phyloP scores from a whole-genome alignment of 2,113 vertebrate species.

The Sprattus sprattus region DNA sequence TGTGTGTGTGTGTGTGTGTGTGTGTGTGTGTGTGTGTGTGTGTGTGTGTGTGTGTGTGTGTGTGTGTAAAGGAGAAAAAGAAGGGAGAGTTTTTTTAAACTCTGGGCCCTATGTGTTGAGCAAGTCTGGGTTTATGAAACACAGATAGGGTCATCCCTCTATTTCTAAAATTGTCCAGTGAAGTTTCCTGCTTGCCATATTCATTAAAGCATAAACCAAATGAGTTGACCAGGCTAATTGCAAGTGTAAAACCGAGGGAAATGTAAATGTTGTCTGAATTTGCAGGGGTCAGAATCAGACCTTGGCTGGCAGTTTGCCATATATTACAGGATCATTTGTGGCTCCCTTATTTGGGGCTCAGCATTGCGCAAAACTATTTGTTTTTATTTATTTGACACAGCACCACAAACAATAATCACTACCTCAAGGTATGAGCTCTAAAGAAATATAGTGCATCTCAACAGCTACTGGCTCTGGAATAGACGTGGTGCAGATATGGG shows the following conservation, averaged over 20 bases:
- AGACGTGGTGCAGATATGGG: too few species aligned
- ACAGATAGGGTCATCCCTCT: neutral
- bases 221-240: too few species aligned
- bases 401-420: neutral
- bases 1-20: neutral
- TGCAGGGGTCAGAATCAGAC: too few species aligned
- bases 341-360: neutral
- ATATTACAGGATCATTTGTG: neutral
- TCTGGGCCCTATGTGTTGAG: neutral
- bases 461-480: too few species aligned
- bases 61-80: neutral
- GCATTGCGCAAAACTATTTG: neutral
- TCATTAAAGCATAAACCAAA: too few species aligned
- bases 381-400: neutral
- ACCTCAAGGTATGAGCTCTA: too few species aligned
- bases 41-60: neutral
- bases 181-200: neutral
- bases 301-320: too few species aligned
- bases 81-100: neutral
- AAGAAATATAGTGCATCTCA: too few species aligned
- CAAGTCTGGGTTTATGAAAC: neutral
- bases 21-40: too few species aligned
- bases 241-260: too few species aligned
- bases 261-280: too few species aligned
- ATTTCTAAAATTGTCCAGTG: neutral